Evolutionary conservation across 1,140 invertebrate genomes (phyloP).

Genomic region (Heliconius himera): DNA sequence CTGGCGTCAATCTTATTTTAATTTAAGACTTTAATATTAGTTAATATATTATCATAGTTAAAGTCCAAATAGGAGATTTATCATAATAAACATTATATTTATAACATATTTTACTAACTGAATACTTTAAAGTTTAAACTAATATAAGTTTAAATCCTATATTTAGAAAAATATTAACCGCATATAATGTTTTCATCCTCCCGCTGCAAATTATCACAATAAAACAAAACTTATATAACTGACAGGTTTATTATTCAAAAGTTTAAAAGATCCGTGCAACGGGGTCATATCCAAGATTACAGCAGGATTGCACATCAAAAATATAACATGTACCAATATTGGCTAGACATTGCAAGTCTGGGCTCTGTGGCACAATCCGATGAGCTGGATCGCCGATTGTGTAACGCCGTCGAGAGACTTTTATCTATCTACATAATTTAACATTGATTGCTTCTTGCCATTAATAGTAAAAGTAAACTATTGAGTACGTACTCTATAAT

Average conservation of each 20-base stretch:
- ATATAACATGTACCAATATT: constrained; percentile 26
- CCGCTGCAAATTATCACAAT: not conserved
- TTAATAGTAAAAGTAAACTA: constrained; percentile 7
- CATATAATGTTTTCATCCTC: not conserved
- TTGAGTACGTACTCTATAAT: not conserved
- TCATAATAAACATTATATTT: too few relatives aligned
- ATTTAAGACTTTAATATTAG: too few relatives aligned
- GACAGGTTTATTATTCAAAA: not conserved
- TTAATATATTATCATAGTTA: too few relatives aligned
- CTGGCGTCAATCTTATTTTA: too few relatives aligned
- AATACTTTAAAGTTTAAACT: too few relatives aligned
- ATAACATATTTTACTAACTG: too few relatives aligned
- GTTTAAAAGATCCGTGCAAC: constrained; percentile 8
- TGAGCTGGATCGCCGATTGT: constrained; percentile 36
- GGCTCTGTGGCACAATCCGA: constrained; percentile 32
- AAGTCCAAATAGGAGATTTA: too few relatives aligned
- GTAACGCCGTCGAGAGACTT: constrained; percentile 9
- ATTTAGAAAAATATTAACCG: too few relatives aligned
- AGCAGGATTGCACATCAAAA: constrained; percentile 17
- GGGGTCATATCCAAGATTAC: constrained; percentile 11
- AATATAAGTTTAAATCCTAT: too few relatives aligned
- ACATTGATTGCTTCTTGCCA: not conserved
- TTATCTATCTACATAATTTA: constrained; percentile 13
- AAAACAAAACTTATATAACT: not conserved
- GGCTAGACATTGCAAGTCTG: constrained; percentile 18